Evolutionary conservation across 2,113 vertebrate genomes (phyloP).

Genomic region (Felis chaus): DNA sequence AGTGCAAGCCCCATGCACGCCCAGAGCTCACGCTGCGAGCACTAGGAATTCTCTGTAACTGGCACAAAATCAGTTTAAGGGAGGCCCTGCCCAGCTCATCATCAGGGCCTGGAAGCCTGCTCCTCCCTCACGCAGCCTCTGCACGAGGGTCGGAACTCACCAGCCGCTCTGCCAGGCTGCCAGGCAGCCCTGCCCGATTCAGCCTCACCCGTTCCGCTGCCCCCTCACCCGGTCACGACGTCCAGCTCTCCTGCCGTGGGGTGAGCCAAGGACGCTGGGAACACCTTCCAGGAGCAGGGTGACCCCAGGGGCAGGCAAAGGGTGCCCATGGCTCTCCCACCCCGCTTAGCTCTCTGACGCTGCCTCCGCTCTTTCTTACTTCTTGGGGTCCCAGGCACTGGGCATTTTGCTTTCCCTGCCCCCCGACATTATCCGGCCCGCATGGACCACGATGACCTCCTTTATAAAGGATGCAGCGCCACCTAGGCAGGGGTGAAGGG

Average conservation of each 20-base stretch:
- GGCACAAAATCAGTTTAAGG: accelerated
- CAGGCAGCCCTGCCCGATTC: not conserved
- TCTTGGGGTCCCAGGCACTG: not conserved
- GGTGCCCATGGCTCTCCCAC: not conserved
- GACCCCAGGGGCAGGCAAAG: not conserved
- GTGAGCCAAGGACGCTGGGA: not conserved
- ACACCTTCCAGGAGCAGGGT: not conserved
- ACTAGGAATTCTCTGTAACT: not conserved
- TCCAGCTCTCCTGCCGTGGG: not conserved
- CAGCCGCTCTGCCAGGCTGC: not conserved
- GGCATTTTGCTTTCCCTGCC: not conserved
- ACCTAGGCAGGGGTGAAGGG: not conserved
- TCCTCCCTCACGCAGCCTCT: accelerated
- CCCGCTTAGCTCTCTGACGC: not conserved
- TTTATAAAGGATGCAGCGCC: not conserved
- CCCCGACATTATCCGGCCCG: not conserved
- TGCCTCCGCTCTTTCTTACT: not conserved
- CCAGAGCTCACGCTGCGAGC: accelerated
- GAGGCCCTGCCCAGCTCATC: not conserved
- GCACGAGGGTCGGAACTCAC: not conserved
- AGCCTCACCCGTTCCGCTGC: too few relatives aligned
- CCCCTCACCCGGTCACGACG: not conserved
- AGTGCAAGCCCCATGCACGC: accelerated
- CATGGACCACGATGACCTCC: not conserved
- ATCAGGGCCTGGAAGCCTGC: not conserved